Conservation (phyloP, 1,140 invertebrate species). For the Tachypleus tridentatus region DNA sequence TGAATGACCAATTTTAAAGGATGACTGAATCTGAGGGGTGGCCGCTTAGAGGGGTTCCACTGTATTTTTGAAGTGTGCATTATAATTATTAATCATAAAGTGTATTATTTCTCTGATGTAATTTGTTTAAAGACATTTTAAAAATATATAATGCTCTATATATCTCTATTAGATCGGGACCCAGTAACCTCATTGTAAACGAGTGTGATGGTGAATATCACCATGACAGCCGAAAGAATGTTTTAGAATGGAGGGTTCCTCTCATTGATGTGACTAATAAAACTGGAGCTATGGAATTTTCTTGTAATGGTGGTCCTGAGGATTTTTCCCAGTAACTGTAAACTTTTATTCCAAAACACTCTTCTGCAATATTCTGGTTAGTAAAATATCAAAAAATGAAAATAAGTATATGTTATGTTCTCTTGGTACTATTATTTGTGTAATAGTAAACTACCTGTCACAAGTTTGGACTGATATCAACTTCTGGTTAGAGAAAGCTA, state of each 20-base stretch:
- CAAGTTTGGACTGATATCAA: slow-evolving; percentile 1
- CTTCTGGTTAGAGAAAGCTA: not conserved
- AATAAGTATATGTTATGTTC: slow-evolving; percentile 2
- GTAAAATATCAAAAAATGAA: slow-evolving; percentile 17
- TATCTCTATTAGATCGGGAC: slow-evolving; percentile 27
- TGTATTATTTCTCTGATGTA: too few relatives aligned
- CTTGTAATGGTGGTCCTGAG: slow-evolving; percentile 61
- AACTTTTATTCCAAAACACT: slow-evolving; percentile 74
- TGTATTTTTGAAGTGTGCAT: too few relatives aligned
- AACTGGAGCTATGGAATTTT: slow-evolving; percentile 85
- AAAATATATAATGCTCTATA: too few relatives aligned
- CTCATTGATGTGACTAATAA: slow-evolving; percentile 77
- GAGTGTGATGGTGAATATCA: slow-evolving; percentile 92
- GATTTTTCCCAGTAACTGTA: slow-evolving; percentile 88
- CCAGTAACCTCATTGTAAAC: slow-evolving; percentile 64
- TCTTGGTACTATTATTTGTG: not conserved
- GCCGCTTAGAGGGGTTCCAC: too few relatives aligned
- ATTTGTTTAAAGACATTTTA: too few relatives aligned
- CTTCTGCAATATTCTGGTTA: slow-evolving; percentile 70
- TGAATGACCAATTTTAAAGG: too few relatives aligned
- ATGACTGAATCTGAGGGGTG: too few relatives aligned
- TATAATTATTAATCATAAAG: too few relatives aligned
- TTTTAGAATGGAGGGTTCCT: slow-evolving; percentile 76
- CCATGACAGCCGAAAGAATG: slow-evolving; percentile 68
- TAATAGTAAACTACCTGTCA: slow-evolving; percentile 13